Evolutionary conservation across 2,113 vertebrate species (phyloP).

Genomic region (Albula goreensis): DNA sequence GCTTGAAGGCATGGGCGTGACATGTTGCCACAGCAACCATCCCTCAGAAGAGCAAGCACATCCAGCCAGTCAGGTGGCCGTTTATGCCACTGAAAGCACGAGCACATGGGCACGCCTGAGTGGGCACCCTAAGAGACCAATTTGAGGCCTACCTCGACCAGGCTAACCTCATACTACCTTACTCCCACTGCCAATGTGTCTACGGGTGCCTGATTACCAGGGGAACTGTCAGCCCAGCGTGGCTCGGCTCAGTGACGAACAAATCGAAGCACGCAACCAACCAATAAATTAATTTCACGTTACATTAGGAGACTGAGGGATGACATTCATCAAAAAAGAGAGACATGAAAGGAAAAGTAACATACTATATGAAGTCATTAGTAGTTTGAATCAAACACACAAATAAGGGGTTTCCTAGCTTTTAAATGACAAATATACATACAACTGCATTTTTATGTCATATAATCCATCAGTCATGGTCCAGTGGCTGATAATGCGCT

Average conservation of each 20-base stretch:
- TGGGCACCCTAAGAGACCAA: neutral
- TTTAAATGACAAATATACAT: slow-evolving; percentile 37
- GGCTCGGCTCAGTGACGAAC: slow-evolving; percentile 18
- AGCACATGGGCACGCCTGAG: slow-evolving; percentile 17
- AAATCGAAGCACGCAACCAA: slow-evolving; percentile 42
- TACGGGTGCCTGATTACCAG: neutral
- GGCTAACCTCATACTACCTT: neutral
- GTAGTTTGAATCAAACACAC: neutral
- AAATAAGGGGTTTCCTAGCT: neutral
- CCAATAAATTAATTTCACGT: slow-evolving; percentile 51
- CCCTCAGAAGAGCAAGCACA: neutral
- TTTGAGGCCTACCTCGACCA: neutral
- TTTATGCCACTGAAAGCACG: neutral
- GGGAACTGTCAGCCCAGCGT: neutral
- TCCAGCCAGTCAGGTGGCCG: slow-evolving; percentile 10
- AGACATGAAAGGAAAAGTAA: slow-evolving; percentile 8
- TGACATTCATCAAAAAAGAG: slow-evolving; percentile 42
- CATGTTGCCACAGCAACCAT: slow-evolving; percentile 25
- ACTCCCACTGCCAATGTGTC: neutral
- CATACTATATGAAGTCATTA: neutral
- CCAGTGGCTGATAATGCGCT: slow-evolving; percentile 43
- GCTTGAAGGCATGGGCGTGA: slow-evolving; percentile 13
- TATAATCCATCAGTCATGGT: slow-evolving; percentile 53
- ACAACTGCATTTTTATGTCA: slow-evolving; percentile 27
- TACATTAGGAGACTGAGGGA: slow-evolving; percentile 41